phyloP scores from a whole-genome alignment of 2,888 invertebrate species.

The Drosophila melanosoma region DNA sequence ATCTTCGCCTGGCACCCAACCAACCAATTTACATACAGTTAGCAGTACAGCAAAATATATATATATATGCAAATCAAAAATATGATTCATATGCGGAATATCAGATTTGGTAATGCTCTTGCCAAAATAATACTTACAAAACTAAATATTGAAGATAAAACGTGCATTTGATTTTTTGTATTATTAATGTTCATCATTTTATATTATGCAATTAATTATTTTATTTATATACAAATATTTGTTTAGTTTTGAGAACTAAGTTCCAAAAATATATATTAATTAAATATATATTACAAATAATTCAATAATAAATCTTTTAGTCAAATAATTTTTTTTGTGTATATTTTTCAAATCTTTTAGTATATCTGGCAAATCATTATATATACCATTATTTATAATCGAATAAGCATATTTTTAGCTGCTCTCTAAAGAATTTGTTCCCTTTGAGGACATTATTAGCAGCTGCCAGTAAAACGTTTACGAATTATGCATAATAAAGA shows the following conservation, averaged over 20 bases:
- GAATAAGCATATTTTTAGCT: too few species aligned
- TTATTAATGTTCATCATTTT: too few species aligned
- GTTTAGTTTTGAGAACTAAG: background rate
- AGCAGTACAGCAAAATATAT: slow-evolving; percentile 24
- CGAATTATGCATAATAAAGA: background rate
- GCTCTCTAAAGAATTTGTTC: too few species aligned
- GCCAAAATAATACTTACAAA: background rate
- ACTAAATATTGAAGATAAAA: background rate
- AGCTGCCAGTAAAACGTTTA: background rate
- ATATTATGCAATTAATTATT: background rate
- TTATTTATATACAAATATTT: background rate
- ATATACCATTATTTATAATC: background rate
- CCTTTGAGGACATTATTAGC: too few species aligned
- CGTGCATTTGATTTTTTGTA: background rate
- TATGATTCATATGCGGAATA: slow-evolving; percentile 9
- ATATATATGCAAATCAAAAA: background rate
- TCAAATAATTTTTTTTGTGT: background rate
- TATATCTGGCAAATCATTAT: background rate
- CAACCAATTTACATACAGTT: slow-evolving; percentile 65
- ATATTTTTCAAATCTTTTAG: background rate
- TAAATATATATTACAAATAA: too few species aligned
- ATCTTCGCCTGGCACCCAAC: slow-evolving; percentile 67
- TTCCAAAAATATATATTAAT: too few species aligned
- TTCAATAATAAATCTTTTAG: too few species aligned
- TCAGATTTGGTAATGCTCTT: slow-evolving; percentile 24